A percentile compares a stretch with the other conserved stretches of the same genome.
Conservation (phyloP, 2,888 invertebrate genomes). For the Zaprionus obscuricornis region DNA sequence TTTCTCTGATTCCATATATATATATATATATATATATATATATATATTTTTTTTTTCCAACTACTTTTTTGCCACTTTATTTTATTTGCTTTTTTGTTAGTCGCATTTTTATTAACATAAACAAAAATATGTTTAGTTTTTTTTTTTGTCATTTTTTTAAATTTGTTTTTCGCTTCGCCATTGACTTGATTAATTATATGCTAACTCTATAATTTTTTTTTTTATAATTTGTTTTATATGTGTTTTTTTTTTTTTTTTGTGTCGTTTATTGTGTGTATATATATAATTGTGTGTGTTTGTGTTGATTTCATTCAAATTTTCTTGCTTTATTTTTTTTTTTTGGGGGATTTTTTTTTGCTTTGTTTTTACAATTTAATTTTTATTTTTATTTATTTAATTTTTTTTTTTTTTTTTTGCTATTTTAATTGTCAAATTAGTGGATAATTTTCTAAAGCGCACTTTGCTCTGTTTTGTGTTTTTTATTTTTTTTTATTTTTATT, state of each 20-base stretch:
- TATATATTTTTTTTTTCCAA: not conserved
- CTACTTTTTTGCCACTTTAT: not conserved
- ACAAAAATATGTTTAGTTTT: no score
- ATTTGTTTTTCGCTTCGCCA: no score
- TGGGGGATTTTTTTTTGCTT: constrained; percentile 10
- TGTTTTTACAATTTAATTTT: constrained; percentile 1
- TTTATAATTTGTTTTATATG: not conserved
- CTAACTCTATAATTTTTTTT: no score
- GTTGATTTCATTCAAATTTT: not conserved
- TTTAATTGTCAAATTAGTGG: constrained; percentile 28
- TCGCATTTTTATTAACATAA: no score
- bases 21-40: constrained; percentile 1
- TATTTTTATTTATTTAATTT: not conserved
- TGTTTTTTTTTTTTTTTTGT: not conserved
- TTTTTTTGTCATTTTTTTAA: no score
- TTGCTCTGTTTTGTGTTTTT: not conserved
- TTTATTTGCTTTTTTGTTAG: constrained; percentile 1
- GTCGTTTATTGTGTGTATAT: not conserved
- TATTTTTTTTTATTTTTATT: constrained; percentile 2
- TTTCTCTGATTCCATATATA: constrained; percentile 15
- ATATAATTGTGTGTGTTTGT: not conserved
- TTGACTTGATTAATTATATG: no score
- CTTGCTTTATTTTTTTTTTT: not conserved
- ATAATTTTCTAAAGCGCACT: constrained; percentile 9
- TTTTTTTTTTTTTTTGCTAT: constrained; percentile 9